Evolutionary conservation across 2,797 vertebrate species (phyloP).

Genomic region (Parambassis ranga): DNA sequence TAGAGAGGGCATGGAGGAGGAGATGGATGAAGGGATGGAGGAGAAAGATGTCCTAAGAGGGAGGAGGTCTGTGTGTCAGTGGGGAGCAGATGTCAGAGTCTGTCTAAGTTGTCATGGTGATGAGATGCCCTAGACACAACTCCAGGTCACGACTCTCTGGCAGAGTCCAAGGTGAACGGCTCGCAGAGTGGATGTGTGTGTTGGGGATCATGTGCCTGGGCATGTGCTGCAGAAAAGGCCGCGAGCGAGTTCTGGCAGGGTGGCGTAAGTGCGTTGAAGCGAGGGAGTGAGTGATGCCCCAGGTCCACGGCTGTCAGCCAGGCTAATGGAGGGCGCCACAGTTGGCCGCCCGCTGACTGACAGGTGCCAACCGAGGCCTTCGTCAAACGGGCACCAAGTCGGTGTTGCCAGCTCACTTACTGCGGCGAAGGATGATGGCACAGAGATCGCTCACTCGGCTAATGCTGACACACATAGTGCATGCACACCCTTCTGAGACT

Average conservation of each 20-base stretch:
- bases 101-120: constrained; percentile 28
- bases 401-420: constrained; percentile 43
- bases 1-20: background rate
- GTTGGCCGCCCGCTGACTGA: constrained; percentile 70
- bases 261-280: constrained; percentile 40
- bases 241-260: constrained; percentile 20
- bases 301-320: constrained; percentile 61
- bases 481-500: constrained; percentile 26
- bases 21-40: background rate
- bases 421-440: constrained; percentile 46
- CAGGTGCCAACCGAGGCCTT: constrained; percentile 61
- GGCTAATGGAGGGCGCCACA: constrained; percentile 70
- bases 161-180: constrained; percentile 46
- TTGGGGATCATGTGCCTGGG: background rate
- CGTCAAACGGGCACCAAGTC: constrained; percentile 25
- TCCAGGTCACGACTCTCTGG: constrained; percentile 20
- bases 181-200: background rate
- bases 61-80: background rate
- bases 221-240: constrained; percentile 13
- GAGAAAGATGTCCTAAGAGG: background rate
- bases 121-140: background rate
- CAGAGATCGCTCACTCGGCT: constrained; percentile 46
- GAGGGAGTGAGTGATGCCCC: constrained; percentile 56
- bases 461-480: constrained; percentile 53
- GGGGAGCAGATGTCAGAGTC: constrained; percentile 35